phyloP scores from a whole-genome alignment of 2,888 invertebrate species.

The Lydus trimaculatus region DNA sequence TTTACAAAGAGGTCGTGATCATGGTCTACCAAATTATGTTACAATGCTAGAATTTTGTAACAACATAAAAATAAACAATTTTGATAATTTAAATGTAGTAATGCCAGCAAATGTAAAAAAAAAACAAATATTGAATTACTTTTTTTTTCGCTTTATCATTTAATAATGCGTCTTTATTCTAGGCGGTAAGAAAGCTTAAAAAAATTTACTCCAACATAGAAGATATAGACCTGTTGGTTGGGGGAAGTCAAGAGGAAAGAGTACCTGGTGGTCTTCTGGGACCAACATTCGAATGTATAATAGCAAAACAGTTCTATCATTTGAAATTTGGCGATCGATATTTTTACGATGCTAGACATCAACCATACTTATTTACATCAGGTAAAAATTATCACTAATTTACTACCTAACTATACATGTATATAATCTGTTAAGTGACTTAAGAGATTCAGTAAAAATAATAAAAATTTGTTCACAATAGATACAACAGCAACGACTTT shows the following conservation, averaged over 20 bases:
- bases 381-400: conserved; percentile 54
- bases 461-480: no score
- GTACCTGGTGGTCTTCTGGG: conserved; percentile 71
- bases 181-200: background rate
- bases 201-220: conserved; percentile 68
- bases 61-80: conserved; percentile 65
- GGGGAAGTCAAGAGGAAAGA: conserved; percentile 72
- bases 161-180: background rate
- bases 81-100: conserved; percentile 63
- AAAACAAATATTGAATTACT: background rate
- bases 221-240: conserved; percentile 79
- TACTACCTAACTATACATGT: no score
- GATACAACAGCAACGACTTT: no score
- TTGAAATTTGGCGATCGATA: conserved; percentile 74
- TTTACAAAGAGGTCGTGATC: conserved; percentile 76
- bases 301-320: conserved; percentile 75
- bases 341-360: conserved; percentile 71
- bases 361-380: conserved; percentile 62
- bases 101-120: conserved; percentile 57
- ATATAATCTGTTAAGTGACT: no score
- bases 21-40: conserved; percentile 73
- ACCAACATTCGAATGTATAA: conserved; percentile 74
- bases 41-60: conserved; percentile 75
- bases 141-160: background rate
- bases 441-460: no score